phyloP scores from a whole-genome alignment of 1,140 invertebrate genomes.

The Leptopilina boulardi region DNA sequence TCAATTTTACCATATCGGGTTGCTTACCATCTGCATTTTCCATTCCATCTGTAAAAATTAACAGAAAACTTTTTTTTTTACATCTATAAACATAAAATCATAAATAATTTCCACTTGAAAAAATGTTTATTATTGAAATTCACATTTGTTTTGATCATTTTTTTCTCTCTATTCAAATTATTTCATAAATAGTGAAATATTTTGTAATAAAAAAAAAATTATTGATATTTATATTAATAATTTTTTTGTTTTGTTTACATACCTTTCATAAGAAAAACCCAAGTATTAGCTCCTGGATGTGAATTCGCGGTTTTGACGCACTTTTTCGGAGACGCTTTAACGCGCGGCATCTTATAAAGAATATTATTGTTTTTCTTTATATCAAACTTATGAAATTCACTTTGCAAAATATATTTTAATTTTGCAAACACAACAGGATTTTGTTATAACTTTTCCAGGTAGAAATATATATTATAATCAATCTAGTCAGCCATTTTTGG shows the following conservation, averaged over 20 bases:
- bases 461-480: constrained; percentile 53
- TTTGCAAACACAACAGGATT: not conserved
- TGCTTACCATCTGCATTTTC: constrained; percentile 78
- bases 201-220: too few species aligned
- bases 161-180: too few species aligned
- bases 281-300: constrained; percentile 76
- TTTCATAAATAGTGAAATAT: too few species aligned
- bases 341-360: constrained; percentile 74
- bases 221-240: not conserved
- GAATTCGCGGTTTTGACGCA: constrained; percentile 73
- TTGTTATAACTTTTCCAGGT: not conserved
- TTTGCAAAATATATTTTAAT: constrained; percentile 26
- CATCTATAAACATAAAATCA: too few species aligned
- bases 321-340: constrained; percentile 78
- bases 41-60: constrained; percentile 51
- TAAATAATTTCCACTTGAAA: too few species aligned
- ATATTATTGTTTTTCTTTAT: not conserved
- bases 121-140: too few species aligned
- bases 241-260: constrained; percentile 37
- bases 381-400: not conserved
- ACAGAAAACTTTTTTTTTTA: not conserved
- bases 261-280: constrained; percentile 83
- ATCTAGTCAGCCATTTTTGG: constrained; percentile 60
- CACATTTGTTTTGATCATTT: too few species aligned
- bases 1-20: constrained; percentile 84